Evolutionary conservation across 2,888 invertebrate genomes (phyloP), one percentile per base, ranked within the genome.

Genomic region (Harpalus rubripes): DNA sequence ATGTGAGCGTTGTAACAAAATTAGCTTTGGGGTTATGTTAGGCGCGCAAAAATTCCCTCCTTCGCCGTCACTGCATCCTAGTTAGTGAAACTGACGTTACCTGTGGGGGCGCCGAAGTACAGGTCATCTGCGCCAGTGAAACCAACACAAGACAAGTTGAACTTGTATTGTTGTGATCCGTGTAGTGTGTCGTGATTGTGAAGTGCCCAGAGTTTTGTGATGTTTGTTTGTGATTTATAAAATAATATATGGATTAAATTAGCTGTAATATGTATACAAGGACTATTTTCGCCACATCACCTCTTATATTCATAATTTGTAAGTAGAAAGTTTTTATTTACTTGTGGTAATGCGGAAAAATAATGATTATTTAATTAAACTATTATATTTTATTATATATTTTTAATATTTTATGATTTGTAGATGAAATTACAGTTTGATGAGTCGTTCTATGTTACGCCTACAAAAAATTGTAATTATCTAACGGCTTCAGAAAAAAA

Each of bases 171-270:
- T 82, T 74, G 82, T 82, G 74, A 63, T 39, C 32, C 22, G 83
- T 83, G 76, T 10, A 15, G 26, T 44, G 81, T 81, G 41, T 63
- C 56, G 39, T 76, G 44, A 16, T 32, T 80, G 80, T 80, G 80
- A 32, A 80, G 80, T 80, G 80, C 16, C 80, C 58, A 32, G 41
- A 81, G 61, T 68, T 72, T 82, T 72, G 82, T 82, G 82, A 81
- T 83, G 84, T 74, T 82, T 82, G 58, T 63, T 78, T 83, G 74
- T 83, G 76, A 83, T 83, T 63, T 81, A 52, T 84, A 84, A 41
- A 84, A 65, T 63, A 78, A 76, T 83, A 41, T 26, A 63, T 78
- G 63, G 63, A 74, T 81, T 81, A 56, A 84, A 63, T 44, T 84
- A 59, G 59, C n/a, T 32, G 58, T 63, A 84, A 26, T 84, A 84